Percentiles rank a stretch among this genome's conserved stretches.
phyloP scores from a whole-genome alignment of 2,113 vertebrate species.

The Antechinus flavipes region DNA sequence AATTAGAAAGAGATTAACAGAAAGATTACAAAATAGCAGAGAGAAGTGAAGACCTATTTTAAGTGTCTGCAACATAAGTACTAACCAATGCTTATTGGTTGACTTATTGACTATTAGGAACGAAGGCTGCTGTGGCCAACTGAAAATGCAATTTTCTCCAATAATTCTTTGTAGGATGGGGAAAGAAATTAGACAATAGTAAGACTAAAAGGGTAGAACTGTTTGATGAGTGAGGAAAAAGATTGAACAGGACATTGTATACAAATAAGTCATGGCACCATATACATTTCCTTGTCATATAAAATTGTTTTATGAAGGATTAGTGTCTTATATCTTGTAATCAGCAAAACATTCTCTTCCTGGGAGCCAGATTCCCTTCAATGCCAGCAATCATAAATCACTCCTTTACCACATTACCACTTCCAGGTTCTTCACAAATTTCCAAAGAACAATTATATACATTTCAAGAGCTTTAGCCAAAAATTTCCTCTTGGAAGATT shows the following conservation, averaged over 20 bases:
- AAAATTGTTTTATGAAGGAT: not conserved
- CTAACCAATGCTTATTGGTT: not conserved
- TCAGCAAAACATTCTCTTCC: not conserved
- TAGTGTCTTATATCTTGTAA: not conserved
- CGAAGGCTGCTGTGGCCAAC: not conserved
- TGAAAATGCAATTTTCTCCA: not conserved
- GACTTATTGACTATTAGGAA: not conserved
- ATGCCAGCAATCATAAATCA: not conserved
- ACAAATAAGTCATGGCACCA: not conserved
- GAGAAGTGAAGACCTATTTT: not conserved
- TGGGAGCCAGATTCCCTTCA: not conserved
- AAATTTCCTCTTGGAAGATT: slow-evolving; percentile 36
- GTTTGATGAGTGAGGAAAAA: not conserved
- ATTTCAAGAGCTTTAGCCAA: slow-evolving; percentile 15
- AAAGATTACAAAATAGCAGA: not conserved
- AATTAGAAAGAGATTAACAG: not conserved
- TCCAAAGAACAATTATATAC: not conserved
- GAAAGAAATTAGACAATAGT: not conserved
- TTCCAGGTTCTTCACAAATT: not conserved
- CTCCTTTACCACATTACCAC: not conserved
- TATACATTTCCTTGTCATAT: not conserved
- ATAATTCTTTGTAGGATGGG: not conserved
- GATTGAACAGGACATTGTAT: not conserved
- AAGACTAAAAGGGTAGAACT: not conserved
- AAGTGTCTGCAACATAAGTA: not conserved